Base-by-base conservation (phyloP, 2,113 vertebrate species). In the Cryptoleucopteryx plumbea region DNA sequence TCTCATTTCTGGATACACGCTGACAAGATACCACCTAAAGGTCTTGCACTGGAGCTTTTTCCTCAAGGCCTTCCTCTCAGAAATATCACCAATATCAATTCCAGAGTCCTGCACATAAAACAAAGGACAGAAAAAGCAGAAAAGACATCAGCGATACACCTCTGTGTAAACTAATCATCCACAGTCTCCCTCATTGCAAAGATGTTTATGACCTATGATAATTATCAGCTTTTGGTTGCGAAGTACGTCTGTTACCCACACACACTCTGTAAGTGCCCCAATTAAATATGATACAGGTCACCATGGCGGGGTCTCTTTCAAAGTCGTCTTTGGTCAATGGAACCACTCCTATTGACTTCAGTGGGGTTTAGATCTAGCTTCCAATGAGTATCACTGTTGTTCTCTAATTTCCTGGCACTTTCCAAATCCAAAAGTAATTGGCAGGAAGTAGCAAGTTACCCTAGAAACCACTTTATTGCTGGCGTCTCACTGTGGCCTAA, bases 1-100 rank as follows among this genome's bases (percentile, higher is more conserved):
- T 95, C 99, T 99, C 99, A 99, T 99, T 97, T 99, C 99, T 2
- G 99, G 99, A 94, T 99, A 99, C 92, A 99, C 99, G 34, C 98
- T 99, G 97, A 99, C 99, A 93, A 99, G 98, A 83, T 99, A 99
- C 99, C 99, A 99, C 27, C 99, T 98, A 86, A 99, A 99, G 18
- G 99, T 99, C 98, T 99, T 99, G 97, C 99, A 99, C 93, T 99
- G 99, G 47, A 99, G 98, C 93, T 98, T 98, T 52, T 99, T 99
- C 97, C 99, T 98, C 89, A 99, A 97, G 53, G 99, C 99, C 95
- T 99, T 99, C 96, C 99, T 98, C 82, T 99, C 98, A 0, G 99
- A 99, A 95, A 99, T 98, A 94, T 99, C 99, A 3, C 99, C 99
- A 6, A 99, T 99, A 97, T 99, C 99, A 50, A 99, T 99, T 66